Percentiles rank a stretch among this genome's conserved stretches.
Evolutionary conservation across 2,113 vertebrate genomes (phyloP).

Genomic region (Prunella fulvescens): DNA sequence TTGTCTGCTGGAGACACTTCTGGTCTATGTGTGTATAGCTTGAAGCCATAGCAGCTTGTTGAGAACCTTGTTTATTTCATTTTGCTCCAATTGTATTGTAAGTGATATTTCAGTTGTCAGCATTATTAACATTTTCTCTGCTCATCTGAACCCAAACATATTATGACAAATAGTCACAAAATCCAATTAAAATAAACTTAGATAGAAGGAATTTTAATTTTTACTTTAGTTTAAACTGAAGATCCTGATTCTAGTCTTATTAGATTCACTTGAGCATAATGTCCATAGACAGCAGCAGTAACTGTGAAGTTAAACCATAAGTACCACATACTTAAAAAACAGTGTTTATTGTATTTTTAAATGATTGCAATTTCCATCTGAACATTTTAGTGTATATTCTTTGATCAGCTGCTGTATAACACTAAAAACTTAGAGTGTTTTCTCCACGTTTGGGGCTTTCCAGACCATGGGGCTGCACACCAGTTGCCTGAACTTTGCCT

Average conservation of each 20-base stretch:
- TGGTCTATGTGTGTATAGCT: neutral
- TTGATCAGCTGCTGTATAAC: neutral
- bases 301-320: neutral
- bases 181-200: neutral
- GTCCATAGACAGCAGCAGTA: neutral
- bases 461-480: neutral
- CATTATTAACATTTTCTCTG: neutral
- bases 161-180: neutral
- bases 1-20: neutral
- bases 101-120: neutral
- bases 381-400: neutral
- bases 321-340: neutral
- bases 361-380: neutral
- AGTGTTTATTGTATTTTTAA: neutral
- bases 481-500: neutral
- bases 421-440: neutral
- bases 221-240: neutral
- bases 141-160: neutral
- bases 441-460: neutral
- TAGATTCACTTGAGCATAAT: neutral
- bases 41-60: neutral
- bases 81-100: neutral
- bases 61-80: neutral
- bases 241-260: neutral
- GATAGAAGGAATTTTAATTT: neutral